Base-by-base conservation (phyloP, 2,113 vertebrate genomes). In the Sturnus vulgaris region DNA sequence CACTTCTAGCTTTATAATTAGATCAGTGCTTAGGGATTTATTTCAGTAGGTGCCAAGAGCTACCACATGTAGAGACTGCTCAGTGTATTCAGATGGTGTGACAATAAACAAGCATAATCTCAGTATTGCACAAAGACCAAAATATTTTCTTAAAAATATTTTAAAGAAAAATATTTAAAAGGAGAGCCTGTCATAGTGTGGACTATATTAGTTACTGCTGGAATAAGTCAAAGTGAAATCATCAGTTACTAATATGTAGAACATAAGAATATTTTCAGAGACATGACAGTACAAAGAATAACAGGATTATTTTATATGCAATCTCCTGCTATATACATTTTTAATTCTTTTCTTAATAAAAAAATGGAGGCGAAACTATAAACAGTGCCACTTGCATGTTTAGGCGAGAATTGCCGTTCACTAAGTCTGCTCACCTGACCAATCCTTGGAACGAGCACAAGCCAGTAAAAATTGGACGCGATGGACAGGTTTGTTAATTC, bases 371-470 rank as follows among this genome's bases (percentile, higher is more conserved):
- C 49, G 60, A 88, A 96, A 50, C 63, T 86, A 2, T 95, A 96
- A 97, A 82, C 90, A 63, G 39, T 95, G 46, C 46, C 83, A 56
- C 90, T 98, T 97, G 71, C 96, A 63, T 92, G 39, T 97, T 94
- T 97, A 99, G 99, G 97, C 98, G 99, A 82, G 99, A 99, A 94
- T 98, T 99, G 80, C 99, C 99, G 4, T 99, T 99, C 97, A 99
- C 99, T 9, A 99, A 99, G 95, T 99, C 99, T 3, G 98, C 99
- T 95, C 99, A 99, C 92, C 98, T 99, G 95, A 98, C 98, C 87
- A 99, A 99, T 96, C 98, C 99, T 82, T 99, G 99, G 99, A 99
- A 99, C 5, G 99, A 99, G 97, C 98, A 99, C 97, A 99, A 99
- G 77, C 99, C 99, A 5, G 99, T 99, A 63, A 99, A 99, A 94